Evolutionary conservation across 1,140 invertebrate genomes (phyloP), one percentile per base, ranked within the genome.

Genomic region (Meloidogyne chitwoodi): DNA sequence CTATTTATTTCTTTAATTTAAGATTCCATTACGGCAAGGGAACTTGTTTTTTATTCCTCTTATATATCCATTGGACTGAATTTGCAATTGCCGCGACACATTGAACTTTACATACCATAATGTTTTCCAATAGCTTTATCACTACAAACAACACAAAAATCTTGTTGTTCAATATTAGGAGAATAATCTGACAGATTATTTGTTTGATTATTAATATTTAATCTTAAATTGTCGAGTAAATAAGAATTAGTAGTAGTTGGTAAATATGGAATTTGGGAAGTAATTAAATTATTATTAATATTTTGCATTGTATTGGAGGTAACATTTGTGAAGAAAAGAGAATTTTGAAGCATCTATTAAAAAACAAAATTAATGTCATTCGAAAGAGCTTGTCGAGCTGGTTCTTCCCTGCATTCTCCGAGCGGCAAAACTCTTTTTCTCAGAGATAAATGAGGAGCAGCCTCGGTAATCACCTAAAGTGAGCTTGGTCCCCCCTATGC

Each of bases 41-140:
- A n/a, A 41, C 44, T 27, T 66, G 31, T 34, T 34, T 1, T 0
- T 38, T 11, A 38, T 11, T 38, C 34, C 38, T 16, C 38, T 1
- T 14, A 41, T 34, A 34, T 4, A 34, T 10, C 31, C 2, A 34
- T 34, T 34, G 10, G 10, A 34, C 31, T 34, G 2, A 38, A 38
- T 2, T 3, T 3, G n/a, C n/a, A n/a, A 38, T 8, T 38, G 34
- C 34, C 34, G 11, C 11, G 12, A 5, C 2, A 0, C 6, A 1
- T 38, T 38, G 16, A 41, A 16, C 4, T 48, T 19, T 3, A 48
- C 16, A 19, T 12, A 48, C 44, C 44, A 48, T 48, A 48, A 29
- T 72, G 70, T 34, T 72, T 72, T 26, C 70, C 70, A 34, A 72
- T 72, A 16, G 70, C 70, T 62, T 64, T 72, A 63, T 72, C 70